These are phyloP conservation scores for Gonatopus flavifemur DNA, from an alignment of 1,140 invertebrate genomes.

Conservation along the genomic window DNA sequence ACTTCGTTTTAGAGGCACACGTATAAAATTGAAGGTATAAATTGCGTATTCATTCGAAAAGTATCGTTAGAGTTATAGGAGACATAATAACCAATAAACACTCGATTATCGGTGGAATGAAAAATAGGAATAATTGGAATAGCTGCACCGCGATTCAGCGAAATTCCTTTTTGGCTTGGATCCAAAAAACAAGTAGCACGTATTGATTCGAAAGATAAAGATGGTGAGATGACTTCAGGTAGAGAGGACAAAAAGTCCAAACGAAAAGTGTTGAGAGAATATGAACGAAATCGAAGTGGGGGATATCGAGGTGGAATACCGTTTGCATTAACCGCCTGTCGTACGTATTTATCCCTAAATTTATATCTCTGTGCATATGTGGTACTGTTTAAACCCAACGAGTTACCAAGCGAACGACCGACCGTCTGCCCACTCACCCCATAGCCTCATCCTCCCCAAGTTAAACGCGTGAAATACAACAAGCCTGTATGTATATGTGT, in stretches of 20 bases:
- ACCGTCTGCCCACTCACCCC: too few species aligned
- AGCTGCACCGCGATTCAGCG: slow-evolving; percentile 30
- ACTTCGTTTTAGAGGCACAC: too few species aligned
- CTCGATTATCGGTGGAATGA: too few species aligned
- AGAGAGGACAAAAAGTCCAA: background rate
- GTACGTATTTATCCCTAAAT: slow-evolving; percentile 48
- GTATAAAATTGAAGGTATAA: too few species aligned
- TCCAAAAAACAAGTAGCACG: slow-evolving; percentile 51
- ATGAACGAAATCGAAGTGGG: background rate
- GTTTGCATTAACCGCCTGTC: slow-evolving; percentile 42
- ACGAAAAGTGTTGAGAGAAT: background rate
- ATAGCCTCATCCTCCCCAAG: too few species aligned
- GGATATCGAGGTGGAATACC: slow-evolving; percentile 5
- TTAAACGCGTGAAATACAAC: slow-evolving; percentile 44
- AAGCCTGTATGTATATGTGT: slow-evolving; percentile 25
- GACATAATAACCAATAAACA: too few species aligned
- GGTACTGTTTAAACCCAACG: slow-evolving; percentile 33
- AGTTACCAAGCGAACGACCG: slow-evolving; percentile 29
- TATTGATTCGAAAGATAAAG: slow-evolving; percentile 46
- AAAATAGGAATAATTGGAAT: slow-evolving; percentile 44
- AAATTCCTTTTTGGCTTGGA: slow-evolving; percentile 43
- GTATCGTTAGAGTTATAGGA: too few species aligned
- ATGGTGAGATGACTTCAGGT: background rate
- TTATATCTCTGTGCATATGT: slow-evolving; percentile 45
- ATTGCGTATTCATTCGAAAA: too few species aligned